Evolutionary conservation across 2,797 vertebrate species (phyloP), one percentile per base, ranked within the genome.

Genomic region (Typhlichthys eigenmanni): DNA sequence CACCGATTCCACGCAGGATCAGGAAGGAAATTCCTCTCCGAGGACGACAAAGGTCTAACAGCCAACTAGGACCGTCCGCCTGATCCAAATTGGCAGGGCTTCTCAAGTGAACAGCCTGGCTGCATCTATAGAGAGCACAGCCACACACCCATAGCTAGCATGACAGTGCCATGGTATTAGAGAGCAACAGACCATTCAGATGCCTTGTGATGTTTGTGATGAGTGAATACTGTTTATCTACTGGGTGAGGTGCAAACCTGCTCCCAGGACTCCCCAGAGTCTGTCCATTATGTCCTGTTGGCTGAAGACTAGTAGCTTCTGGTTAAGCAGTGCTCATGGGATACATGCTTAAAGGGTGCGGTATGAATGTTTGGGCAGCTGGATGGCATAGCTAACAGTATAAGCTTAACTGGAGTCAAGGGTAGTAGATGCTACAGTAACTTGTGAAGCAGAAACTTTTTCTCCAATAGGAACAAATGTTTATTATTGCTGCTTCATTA

Each of bases 11-110:
- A 86, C 4, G 76, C 66, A 71, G 82, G 84, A 91, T 91, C 79
- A 87, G 76, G 60, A 65, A 78, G 78, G 83, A 88, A 85, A 90
- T 89, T 90, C 81, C 75, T 76, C 75, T 76, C 75, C 11, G 68
- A 76, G 49, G n/a, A 75, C 64, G 63, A 80, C 74, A 49, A 65
- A 4, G 24, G 24, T 29, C 24, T 29, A 29, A 29, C 24, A 68
- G 58, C 46, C 73, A 57, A 58, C 60, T 29, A 55, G 66, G 47
- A 38, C 34, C 34, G 34, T 52, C 34, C 34, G 34, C 52, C 34
- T 2, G 45, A 53, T 70, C 77, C 59, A 76, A 77, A 48, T 71
- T 83, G 77, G 75, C 76, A 57, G 5, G 57, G 48, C 53, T 16
- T 66, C 47, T 49, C 45, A 38, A 38, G 34, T 38, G 63, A 78